A percentile compares a stretch with the other conserved stretches of the same genome.
Evolutionary conservation across 2,888 invertebrate species (phyloP).

Genomic region (Muscina levida): DNA sequence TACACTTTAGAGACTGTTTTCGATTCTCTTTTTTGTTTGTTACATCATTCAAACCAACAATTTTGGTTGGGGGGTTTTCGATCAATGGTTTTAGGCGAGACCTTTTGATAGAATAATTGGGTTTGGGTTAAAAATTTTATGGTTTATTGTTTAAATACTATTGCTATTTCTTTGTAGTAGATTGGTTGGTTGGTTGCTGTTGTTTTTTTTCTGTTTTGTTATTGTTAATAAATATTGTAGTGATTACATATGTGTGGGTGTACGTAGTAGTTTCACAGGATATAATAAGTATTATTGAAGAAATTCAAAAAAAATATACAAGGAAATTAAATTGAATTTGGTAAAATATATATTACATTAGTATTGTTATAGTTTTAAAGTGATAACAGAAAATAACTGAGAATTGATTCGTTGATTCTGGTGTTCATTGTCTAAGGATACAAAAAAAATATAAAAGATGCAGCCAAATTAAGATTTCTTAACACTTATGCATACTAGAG

Average conservation of each 20-base stretch:
- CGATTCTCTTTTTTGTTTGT: constrained; percentile 44
- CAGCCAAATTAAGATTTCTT: too few species aligned
- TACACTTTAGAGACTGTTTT: constrained; percentile 45
- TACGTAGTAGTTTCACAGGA: constrained; percentile 21
- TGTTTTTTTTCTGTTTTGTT: too few species aligned
- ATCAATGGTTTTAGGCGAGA: constrained; percentile 28
- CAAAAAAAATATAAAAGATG: too few species aligned
- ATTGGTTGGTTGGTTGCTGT: too few species aligned
- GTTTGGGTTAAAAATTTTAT: constrained; percentile 32
- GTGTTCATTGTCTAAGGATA: too few species aligned
- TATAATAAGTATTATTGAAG: neutral
- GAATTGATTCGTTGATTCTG: too few species aligned
- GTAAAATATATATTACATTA: constrained; percentile 20
- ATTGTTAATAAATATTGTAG: constrained; percentile 32
- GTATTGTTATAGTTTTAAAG: too few species aligned
- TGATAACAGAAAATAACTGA: too few species aligned
- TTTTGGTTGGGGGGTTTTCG: constrained; percentile 26
- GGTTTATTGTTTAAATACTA: constrained; percentile 48
- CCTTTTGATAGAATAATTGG: too few species aligned
- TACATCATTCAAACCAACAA: neutral
- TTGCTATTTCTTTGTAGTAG: constrained; percentile 55
- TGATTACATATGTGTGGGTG: constrained; percentile 22
- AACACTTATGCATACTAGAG: too few species aligned
- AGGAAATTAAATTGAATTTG: too few species aligned
- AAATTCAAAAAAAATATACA: neutral